Evolutionary conservation across 2,113 vertebrate species (phyloP).

Genomic region (Anarhynchus alexandrinus): DNA sequence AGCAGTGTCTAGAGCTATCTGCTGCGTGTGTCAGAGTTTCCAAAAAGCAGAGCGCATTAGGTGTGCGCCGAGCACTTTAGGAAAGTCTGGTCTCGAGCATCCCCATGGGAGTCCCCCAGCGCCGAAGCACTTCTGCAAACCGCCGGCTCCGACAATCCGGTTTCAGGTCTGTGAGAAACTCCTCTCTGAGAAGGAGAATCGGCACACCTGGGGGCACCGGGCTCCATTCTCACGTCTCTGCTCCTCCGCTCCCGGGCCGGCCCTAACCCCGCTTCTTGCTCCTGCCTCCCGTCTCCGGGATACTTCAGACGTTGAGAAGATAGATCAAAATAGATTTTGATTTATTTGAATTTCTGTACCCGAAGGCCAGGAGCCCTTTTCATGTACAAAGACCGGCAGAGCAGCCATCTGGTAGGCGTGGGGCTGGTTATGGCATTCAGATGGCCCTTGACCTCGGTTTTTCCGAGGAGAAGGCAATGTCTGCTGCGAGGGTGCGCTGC

Average conservation of each 20-base stretch:
- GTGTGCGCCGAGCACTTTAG: not conserved
- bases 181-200: not conserved
- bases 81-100: not conserved
- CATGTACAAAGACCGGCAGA: not conserved
- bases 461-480: not conserved
- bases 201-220: not conserved
- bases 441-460: rapidly evolving
- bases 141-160: not conserved
- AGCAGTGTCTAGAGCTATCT: not conserved
- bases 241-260: not conserved
- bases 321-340: not conserved
- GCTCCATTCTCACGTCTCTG: not conserved
- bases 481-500: not conserved
- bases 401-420: not conserved
- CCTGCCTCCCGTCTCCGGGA: not conserved
- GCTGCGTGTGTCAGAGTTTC: conserved; percentile 30
- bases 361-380: not conserved
- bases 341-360: not conserved
- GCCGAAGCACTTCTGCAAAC: not conserved
- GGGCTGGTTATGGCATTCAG: not conserved
- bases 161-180: not conserved
- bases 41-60: not conserved
- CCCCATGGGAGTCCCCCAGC: not conserved
- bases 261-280: not conserved
- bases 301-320: not conserved